Evolutionary conservation across 2,113 vertebrate genomes (phyloP).

Genomic region (Plestiodon gilberti): DNA sequence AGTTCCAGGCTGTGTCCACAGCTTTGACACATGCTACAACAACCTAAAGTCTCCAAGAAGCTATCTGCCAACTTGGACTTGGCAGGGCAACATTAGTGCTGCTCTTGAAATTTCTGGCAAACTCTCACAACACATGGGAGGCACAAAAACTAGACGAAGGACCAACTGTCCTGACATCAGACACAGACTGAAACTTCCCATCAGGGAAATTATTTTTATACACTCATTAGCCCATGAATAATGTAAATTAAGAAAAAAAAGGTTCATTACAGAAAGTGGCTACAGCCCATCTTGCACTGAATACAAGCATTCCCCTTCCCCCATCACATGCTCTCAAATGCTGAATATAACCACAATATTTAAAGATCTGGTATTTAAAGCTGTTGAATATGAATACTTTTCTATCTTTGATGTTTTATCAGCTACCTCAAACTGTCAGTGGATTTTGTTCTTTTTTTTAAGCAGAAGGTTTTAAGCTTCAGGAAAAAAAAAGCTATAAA

Average conservation of each 20-base stretch:
- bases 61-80: neutral
- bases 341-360: neutral
- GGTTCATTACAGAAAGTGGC: neutral
- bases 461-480: neutral
- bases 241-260: neutral
- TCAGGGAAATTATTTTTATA: neutral
- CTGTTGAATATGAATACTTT: constrained; percentile 16
- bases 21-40: neutral
- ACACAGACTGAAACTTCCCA: neutral
- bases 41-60: neutral
- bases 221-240: neutral
- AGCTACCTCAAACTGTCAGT: neutral
- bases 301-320: neutral
- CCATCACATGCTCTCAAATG: neutral
- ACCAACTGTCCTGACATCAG: neutral
- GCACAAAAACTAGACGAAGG: neutral
- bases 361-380: neutral
- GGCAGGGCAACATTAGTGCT: neutral
- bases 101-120: neutral
- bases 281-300: neutral
- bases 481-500: constrained; percentile 17
- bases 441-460: neutral
- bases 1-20: neutral
- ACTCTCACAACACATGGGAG: neutral
- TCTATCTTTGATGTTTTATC: constrained; percentile 3